phyloP scores from a whole-genome alignment of 2,113 vertebrate genomes.

The Microcebus murinus region DNA sequence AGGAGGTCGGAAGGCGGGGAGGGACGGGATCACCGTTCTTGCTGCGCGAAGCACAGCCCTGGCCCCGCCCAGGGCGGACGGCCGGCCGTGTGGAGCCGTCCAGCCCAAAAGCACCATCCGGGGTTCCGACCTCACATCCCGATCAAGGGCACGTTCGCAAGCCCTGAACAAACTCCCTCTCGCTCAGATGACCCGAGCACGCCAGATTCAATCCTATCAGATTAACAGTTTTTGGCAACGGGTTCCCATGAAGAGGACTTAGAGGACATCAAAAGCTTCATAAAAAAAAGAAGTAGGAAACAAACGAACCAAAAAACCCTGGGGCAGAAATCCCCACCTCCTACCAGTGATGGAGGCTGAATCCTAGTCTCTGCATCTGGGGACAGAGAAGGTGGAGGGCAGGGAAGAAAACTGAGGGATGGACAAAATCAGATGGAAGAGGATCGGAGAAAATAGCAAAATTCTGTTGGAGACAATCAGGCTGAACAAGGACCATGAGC shows the following conservation, averaged over 20 bases:
- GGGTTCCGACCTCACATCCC: background rate
- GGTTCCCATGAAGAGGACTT: conserved; percentile 6
- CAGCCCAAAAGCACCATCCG: background rate
- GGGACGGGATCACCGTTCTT: accelerated
- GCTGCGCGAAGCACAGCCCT: accelerated
- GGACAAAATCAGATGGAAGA: background rate
- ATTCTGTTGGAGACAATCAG: background rate
- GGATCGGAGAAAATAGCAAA: background rate
- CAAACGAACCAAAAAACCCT: background rate
- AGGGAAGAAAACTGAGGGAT: background rate
- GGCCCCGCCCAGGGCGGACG: too few relatives aligned
- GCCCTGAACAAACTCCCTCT: background rate
- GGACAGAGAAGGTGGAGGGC: background rate
- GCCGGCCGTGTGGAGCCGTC: background rate
- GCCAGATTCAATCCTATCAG: background rate
- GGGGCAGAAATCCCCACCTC: background rate
- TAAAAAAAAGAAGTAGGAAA: background rate
- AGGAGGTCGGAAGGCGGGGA: accelerated
- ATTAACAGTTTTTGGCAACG: background rate
- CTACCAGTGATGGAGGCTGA: background rate
- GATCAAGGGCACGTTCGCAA: background rate
- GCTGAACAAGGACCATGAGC: background rate
- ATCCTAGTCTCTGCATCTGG: background rate
- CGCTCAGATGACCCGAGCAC: background rate
- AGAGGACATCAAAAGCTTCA: background rate